A percentile compares a stretch with the other conserved stretches of the same genome.
Conservation (phyloP, 1,140 invertebrate species). For the Ctenoplectra terminalis region DNA sequence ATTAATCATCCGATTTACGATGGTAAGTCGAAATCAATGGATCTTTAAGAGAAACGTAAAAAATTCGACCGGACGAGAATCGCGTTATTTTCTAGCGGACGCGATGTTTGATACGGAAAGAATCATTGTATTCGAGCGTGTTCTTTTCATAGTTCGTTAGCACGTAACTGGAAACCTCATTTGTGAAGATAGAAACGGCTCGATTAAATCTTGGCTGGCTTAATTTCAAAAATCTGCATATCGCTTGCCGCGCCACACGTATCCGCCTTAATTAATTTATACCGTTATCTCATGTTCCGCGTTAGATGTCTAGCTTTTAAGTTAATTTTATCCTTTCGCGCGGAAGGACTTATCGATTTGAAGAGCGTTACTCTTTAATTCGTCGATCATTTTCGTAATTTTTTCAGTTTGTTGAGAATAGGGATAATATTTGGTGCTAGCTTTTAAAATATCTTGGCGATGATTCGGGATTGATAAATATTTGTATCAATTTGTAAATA, state of each 20-base stretch:
- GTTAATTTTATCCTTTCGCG: not conserved
- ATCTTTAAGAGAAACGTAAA: not conserved
- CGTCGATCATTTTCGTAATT: not conserved
- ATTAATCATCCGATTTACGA: not conserved
- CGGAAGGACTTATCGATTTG: not conserved
- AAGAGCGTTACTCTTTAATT: not conserved
- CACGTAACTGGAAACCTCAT: not conserved
- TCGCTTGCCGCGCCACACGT: not conserved
- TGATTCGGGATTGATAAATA: too few relatives aligned
- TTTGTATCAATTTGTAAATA: too few relatives aligned
- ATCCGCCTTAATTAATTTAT: not conserved
- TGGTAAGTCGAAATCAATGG: not conserved
- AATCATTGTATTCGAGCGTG: not conserved
- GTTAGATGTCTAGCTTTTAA: not conserved
- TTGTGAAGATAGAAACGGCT: not conserved
- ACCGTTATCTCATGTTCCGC: not conserved
- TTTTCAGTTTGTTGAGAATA: too few relatives aligned
- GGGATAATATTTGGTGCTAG: too few relatives aligned
- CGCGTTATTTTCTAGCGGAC: not conserved
- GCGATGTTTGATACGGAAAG: not conserved
- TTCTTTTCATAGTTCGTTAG: slow-evolving; percentile 15
- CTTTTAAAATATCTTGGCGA: too few relatives aligned
- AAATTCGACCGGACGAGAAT: not conserved
- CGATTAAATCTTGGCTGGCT: slow-evolving; percentile 16
- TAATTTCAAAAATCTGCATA: slow-evolving; percentile 11